Conservation (phyloP, 2,113 vertebrate species). For the Probosciger aterrimus region DNA sequence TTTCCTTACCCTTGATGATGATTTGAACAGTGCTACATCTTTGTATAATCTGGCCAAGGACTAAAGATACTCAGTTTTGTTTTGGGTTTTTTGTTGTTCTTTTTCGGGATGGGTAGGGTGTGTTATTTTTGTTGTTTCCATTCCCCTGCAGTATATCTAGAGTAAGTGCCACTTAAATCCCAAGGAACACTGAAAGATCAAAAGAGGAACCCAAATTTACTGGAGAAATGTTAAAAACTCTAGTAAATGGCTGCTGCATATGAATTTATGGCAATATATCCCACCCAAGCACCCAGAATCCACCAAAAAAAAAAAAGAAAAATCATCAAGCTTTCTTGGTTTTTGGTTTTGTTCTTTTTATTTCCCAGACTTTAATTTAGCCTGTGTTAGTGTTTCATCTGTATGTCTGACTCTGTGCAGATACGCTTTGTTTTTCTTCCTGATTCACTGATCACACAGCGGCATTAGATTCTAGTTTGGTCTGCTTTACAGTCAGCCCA, state of each 20-base stretch:
- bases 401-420: not conserved
- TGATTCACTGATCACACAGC: not conserved
- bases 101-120: accelerated
- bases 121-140: not conserved
- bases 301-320: not conserved
- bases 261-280: not conserved
- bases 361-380: not conserved
- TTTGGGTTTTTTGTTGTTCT: not conserved
- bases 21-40: not conserved
- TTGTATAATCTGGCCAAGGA: not conserved
- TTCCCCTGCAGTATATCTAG: not conserved
- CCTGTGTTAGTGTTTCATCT: not conserved
- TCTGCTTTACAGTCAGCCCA: not conserved
- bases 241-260: not conserved
- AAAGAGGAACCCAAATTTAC: not conserved
- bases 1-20: not conserved
- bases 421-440: not conserved
- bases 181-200: not conserved
- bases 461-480: not conserved
- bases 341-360: not conserved
- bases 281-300: not conserved
- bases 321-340: too few relatives aligned
- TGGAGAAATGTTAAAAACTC: not conserved
- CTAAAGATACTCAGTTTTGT: not conserved
- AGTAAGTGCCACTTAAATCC: not conserved